Conservation (phyloP, 2,888 invertebrate species). For the Saturnia japonica region DNA sequence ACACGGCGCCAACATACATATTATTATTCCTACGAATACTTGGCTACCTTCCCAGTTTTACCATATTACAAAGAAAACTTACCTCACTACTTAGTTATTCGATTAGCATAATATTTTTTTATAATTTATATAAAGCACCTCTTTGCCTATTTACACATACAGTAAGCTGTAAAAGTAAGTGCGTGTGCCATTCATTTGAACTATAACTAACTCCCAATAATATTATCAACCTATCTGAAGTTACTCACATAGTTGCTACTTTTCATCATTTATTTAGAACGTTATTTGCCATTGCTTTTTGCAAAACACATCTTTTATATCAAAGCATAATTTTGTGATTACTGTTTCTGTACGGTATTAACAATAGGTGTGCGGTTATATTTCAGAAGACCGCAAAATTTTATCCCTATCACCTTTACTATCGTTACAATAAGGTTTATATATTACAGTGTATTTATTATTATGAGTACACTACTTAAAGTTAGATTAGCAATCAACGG, state of each 20-base stretch:
- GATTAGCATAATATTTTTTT: not conserved
- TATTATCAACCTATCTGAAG: not conserved
- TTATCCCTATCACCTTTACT: no score
- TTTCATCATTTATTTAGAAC: not conserved
- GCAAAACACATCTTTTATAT: not conserved
- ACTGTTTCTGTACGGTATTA: no score
- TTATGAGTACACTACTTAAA: not conserved
- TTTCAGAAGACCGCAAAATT: no score
- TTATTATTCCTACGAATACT: not conserved
- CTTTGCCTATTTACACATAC: not conserved
- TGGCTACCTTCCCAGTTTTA: conserved; percentile 3
- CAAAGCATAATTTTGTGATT: not conserved
- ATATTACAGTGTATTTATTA: no score
- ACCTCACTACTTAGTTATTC: not conserved
- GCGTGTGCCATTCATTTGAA: not conserved
- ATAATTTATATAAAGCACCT: not conserved
- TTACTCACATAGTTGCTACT: not conserved
- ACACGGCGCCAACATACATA: conserved; percentile 12
- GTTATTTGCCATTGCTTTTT: not conserved
- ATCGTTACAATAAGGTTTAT: no score
- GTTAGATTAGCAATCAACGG: not conserved
- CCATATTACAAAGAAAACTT: not conserved
- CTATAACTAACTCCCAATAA: not conserved
- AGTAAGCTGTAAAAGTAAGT: not conserved
- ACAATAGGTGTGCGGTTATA: no score